phyloP scores from a whole-genome alignment of 2,113 vertebrate species.

The Chunga burmeisteri region DNA sequence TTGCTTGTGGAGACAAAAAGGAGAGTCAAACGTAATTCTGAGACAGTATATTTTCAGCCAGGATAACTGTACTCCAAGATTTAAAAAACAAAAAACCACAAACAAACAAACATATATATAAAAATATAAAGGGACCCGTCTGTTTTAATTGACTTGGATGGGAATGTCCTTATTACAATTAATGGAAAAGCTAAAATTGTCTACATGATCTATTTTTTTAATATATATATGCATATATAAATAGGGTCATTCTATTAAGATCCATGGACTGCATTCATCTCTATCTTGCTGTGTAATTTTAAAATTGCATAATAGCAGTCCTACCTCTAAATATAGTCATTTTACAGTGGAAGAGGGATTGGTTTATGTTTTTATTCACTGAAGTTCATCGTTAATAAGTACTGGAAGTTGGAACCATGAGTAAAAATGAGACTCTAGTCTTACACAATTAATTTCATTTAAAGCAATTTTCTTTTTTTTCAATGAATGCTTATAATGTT shows the following conservation, averaged over 20 bases:
- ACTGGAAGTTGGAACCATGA: not conserved
- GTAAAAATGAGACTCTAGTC: not conserved
- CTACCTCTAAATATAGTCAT: not conserved
- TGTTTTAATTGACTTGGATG: not conserved
- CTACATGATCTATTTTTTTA: not conserved
- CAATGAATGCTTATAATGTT: not conserved
- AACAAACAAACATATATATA: too few relatives aligned
- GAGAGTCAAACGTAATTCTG: accelerated
- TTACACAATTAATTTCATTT: not conserved
- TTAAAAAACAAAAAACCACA: not conserved
- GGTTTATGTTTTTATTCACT: not conserved
- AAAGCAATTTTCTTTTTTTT: not conserved
- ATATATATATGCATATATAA: not conserved
- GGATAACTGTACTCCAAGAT: not conserved
- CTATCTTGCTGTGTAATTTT: not conserved
- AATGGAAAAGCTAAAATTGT: not conserved
- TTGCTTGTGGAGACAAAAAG: not conserved
- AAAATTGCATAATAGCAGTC: not conserved
- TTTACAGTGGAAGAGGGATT: not conserved
- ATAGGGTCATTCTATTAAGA: not conserved
- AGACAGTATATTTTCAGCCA: not conserved
- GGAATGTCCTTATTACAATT: not conserved
- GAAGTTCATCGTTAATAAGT: not conserved
- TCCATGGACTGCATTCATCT: not conserved
- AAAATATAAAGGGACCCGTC: not conserved